Evolutionary conservation across 2,113 vertebrate genomes (phyloP), one percentile per base, ranked within the genome.

Genomic region (Candoia aspera): DNA sequence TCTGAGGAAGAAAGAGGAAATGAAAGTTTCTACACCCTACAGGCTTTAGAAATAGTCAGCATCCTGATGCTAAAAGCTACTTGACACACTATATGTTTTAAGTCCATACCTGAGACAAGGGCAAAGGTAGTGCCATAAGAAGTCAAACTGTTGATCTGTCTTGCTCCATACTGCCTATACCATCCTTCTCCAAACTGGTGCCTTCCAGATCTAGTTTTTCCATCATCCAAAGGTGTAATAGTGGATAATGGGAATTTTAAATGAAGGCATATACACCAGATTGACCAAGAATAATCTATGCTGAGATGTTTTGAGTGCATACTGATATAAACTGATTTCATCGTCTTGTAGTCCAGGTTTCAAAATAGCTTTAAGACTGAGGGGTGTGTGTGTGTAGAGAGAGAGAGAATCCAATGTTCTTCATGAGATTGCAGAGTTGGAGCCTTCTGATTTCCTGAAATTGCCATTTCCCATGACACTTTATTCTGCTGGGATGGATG

Each of bases 11-110:
- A 55, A 57, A 64, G 62, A 42, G 23, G 53, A 90, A 49, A 92
- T 91, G 91, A 95, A 93, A 95, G 84, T 21, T 4, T 68, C 91
- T 86, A 90, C 55, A 55, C 84, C 90, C 59, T 91, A 24, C 62
- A 93, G 29, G 55, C 79, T 26, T 90, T 46, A 2, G 49, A 89
- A 84, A 49, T 46, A 90, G 86, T 55, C 86, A 90, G 19, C 93
- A 91, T 84, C 53, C 84, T 92, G 84, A 64, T 92, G 57, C 29
- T 37, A 90, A 93, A 88, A 96, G 55, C 0, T 0, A 94, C 94
- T 59, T 91, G 24, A 68, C 54, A 89, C 55, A 83, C 26, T 8
- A 23, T 6, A 54, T 64, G 6, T 91, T 86, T 62, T 2, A 92
- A 46, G 26, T 59, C 21, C 8, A 83, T 6, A 8, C 8, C 21